These are phyloP conservation scores for Lasioglossum baleicum DNA, from an alignment of 1,140 invertebrate species.

Conservation along the genomic window DNA sequence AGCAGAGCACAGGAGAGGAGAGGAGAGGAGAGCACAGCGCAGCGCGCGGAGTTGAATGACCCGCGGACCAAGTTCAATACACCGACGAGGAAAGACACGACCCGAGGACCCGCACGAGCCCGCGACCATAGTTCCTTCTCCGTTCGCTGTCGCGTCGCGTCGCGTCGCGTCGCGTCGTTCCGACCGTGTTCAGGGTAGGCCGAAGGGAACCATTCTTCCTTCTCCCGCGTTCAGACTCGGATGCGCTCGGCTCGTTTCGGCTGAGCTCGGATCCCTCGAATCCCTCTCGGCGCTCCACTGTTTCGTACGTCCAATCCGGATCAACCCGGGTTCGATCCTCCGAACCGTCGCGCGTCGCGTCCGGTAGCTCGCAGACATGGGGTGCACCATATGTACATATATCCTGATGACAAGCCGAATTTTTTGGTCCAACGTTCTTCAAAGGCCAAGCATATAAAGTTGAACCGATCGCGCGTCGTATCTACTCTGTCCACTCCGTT, in stretches of 20 bases:
- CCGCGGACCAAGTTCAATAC: conserved; percentile 77
- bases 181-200: conserved; percentile 19
- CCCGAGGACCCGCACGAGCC: conserved; percentile 28
- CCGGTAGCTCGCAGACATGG: too few species aligned
- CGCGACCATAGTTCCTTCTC: conserved; percentile 53
- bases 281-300: background rate
- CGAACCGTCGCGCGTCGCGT: background rate
- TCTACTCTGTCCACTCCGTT: too few species aligned
- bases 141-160: conserved; percentile 42
- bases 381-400: too few species aligned
- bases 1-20: too few species aligned
- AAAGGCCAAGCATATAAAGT: too few species aligned
- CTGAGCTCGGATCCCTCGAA: conserved; percentile 18
- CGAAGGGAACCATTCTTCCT: conserved; percentile 23
- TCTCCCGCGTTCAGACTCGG: conserved; percentile 3
- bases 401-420: too few species aligned
- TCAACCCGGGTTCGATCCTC: conserved; percentile 17
- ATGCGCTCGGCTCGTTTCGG: background rate
- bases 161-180: too few species aligned
- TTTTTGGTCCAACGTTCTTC: too few species aligned
- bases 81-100: conserved; percentile 59
- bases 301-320: conserved; percentile 12
- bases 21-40: conserved; percentile 18
- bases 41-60: conserved; percentile 71
- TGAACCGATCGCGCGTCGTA: too few species aligned